Conservation (phyloP, 1,140 invertebrate genomes). For the Hyphantria cunea region DNA sequence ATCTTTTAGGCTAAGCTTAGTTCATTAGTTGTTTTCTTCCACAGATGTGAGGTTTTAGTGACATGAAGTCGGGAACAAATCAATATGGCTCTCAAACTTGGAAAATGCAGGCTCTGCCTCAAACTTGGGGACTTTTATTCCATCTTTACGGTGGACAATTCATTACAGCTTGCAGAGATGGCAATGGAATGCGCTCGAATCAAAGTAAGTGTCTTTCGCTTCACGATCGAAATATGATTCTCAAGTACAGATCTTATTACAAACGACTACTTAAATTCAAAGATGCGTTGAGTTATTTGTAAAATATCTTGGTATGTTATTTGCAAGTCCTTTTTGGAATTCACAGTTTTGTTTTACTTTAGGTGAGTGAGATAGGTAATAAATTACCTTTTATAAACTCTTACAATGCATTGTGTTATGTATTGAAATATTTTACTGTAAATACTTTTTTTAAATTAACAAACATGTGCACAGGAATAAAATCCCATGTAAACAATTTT, state of each 20-base stretch:
- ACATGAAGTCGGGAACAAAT: slow-evolving; percentile 69
- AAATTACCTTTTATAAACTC: too few species aligned
- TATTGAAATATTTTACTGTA: too few species aligned
- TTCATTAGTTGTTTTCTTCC: slow-evolving; percentile 16
- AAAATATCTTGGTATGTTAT: too few species aligned
- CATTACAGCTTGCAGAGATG: slow-evolving; percentile 81
- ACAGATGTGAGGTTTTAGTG: slow-evolving; percentile 51
- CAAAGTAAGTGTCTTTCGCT: slow-evolving; percentile 66
- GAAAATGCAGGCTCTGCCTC: slow-evolving; percentile 81
- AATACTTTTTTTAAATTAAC: too few species aligned
- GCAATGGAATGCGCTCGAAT: slow-evolving; percentile 83
- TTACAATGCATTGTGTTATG: too few species aligned
- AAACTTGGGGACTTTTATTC: slow-evolving; percentile 81
- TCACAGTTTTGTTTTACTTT: too few species aligned
- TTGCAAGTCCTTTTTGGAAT: too few species aligned
- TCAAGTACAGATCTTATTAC: slow-evolving; percentile 1
- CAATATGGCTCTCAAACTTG: slow-evolving; percentile 79
- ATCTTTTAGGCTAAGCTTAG: background rate
- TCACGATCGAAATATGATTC: background rate
- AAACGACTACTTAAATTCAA: background rate
- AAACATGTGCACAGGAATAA: too few species aligned
- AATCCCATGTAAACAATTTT: too few species aligned
- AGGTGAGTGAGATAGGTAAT: too few species aligned
- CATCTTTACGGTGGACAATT: slow-evolving; percentile 78
- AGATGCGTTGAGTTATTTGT: too few species aligned